A percentile compares a stretch with the other conserved stretches of the same genome.
Evolutionary conservation across 2,113 vertebrate species (phyloP).

Genomic region (Boulengeromyrus knoepffleri): DNA sequence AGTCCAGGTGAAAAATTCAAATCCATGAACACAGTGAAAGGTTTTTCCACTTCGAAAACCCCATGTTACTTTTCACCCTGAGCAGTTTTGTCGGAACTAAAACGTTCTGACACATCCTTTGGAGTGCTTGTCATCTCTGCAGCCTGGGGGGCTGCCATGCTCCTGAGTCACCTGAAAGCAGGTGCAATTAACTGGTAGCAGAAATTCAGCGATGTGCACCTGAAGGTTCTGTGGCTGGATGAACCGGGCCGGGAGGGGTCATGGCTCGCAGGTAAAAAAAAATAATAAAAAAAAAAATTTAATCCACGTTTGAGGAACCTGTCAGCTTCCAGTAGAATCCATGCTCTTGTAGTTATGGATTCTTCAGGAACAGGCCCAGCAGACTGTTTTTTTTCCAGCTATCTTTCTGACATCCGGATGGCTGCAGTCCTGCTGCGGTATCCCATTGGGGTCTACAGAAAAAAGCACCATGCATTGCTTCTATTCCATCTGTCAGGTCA

Average conservation of each 20-base stretch:
- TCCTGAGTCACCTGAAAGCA: background rate
- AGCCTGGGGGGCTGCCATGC: background rate
- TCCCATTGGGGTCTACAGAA: background rate
- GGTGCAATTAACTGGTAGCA: background rate
- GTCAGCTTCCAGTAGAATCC: background rate
- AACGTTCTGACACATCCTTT: background rate
- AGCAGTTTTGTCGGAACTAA: background rate
- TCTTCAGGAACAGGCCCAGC: background rate
- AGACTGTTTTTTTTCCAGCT: background rate
- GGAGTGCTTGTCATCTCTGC: background rate
- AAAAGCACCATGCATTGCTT: background rate
- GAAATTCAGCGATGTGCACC: background rate
- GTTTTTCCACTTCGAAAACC: background rate
- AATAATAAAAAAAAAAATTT: background rate
- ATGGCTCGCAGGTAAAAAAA: background rate
- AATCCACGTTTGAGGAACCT: background rate
- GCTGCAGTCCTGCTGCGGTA: background rate
- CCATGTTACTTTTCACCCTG: background rate
- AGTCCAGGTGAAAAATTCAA: background rate
- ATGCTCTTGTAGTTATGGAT: background rate
- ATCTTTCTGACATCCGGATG: background rate
- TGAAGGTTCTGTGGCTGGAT: background rate
- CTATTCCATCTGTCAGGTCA: constrained; percentile 7
- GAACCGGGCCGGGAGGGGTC: too few species aligned
- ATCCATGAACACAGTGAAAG: background rate